Conservation (phyloP, 2,888 invertebrate genomes). For the Cheilosia variabilis region DNA sequence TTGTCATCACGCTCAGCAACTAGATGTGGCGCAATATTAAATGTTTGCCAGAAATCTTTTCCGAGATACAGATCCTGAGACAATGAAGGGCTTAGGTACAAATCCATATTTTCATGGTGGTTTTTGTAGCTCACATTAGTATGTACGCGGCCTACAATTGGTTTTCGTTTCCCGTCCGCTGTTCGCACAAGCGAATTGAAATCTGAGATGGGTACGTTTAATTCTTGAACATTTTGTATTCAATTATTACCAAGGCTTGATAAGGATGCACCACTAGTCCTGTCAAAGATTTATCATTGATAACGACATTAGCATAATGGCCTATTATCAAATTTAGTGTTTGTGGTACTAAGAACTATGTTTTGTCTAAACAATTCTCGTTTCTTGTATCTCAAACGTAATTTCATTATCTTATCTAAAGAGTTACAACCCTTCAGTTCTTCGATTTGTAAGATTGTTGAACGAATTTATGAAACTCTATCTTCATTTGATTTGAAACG, state of each 20-base stretch:
- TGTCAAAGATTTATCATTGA: not conserved
- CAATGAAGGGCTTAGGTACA: not conserved
- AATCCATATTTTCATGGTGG: not conserved
- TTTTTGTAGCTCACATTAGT: not conserved
- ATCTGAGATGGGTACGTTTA: not conserved
- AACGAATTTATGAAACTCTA: not conserved
- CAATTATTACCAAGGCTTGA: not conserved
- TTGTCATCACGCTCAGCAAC: not conserved
- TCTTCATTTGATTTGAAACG: not conserved
- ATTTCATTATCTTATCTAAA: not conserved
- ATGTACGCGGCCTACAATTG: not conserved
- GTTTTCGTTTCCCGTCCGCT: not conserved
- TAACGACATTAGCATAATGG: not conserved
- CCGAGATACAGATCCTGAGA: not conserved
- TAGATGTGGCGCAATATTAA: not conserved
- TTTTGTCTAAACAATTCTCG: not conserved
- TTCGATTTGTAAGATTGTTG: not conserved
- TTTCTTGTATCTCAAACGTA: not conserved
- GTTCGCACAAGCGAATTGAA: not conserved
- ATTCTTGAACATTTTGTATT: not conserved
- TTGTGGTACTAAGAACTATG: not conserved
- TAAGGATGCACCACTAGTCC: slow-evolving; percentile 7
- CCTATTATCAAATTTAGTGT: not conserved
- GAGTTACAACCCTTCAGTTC: not conserved
- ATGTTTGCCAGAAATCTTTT: not conserved